These are phyloP conservation scores for Chymomyza costata DNA, from an alignment of 1,140 invertebrate genomes.

Conservation along the genomic window DNA sequence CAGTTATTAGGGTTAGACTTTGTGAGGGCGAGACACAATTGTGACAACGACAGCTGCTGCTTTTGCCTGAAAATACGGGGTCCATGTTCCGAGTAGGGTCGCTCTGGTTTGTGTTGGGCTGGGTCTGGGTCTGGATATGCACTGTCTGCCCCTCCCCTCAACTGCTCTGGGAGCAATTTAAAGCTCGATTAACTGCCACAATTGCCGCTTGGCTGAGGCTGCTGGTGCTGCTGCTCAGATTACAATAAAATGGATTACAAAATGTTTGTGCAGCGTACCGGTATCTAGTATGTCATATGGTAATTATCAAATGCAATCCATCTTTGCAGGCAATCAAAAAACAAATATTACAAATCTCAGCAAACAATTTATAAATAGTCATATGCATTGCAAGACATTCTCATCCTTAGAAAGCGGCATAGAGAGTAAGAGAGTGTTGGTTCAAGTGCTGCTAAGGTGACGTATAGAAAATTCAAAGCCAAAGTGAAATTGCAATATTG, in stretches of 20 bases:
- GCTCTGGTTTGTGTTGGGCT: neutral
- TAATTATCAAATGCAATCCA: no score
- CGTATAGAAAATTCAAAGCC: no score
- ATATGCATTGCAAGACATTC: no score
- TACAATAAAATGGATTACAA: slow-evolving; percentile 16
- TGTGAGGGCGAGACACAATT: slow-evolving; percentile 1
- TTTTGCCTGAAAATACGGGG: neutral
- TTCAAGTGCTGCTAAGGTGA: no score
- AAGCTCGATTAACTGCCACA: slow-evolving; percentile 66
- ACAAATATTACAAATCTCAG: no score
- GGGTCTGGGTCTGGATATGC: neutral
- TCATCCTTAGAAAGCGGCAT: neutral
- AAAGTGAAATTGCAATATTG: slow-evolving; percentile 21
- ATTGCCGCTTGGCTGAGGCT: slow-evolving; percentile 24
- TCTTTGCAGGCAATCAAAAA: no score
- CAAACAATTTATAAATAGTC: no score
- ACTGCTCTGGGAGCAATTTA: slow-evolving; percentile 46
- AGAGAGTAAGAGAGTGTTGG: no score
- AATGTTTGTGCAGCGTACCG: no score
- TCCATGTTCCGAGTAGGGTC: neutral
- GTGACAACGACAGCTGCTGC: slow-evolving; percentile 5
- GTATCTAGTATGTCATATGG: no score
- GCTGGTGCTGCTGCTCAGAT: slow-evolving; percentile 29
- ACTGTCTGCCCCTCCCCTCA: neutral
- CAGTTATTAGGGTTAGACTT: neutral